phyloP scores from a whole-genome alignment of 2,888 invertebrate genomes.

The Sinotaia quadrata region DNA sequence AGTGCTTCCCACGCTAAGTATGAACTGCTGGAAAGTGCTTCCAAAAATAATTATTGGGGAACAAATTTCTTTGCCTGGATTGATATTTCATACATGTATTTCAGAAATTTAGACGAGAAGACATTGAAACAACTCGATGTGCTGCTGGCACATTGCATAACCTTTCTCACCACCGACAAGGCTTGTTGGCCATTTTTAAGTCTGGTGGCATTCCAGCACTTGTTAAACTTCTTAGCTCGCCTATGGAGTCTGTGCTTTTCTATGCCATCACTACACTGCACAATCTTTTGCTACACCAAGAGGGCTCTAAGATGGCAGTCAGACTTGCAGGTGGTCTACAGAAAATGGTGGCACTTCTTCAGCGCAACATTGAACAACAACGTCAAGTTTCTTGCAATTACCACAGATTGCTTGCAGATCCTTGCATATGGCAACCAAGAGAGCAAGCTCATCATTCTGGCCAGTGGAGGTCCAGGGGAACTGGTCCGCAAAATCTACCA shows the following conservation, averaged over 20 bases:
- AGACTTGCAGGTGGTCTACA: conserved; percentile 97
- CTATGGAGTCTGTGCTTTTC: conserved; percentile 96
- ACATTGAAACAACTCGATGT: conserved; percentile 95
- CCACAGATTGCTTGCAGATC: conserved; percentile 99
- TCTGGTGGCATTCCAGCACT: conserved; percentile 98
- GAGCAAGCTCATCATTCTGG: too few relatives aligned
- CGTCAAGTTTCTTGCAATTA: conserved; percentile 97
- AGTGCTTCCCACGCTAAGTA: conserved; percentile 46
- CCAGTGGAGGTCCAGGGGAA: too few relatives aligned
- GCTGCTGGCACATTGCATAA: conserved; percentile 98
- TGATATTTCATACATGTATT: conserved; percentile 40
- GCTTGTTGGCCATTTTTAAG: conserved; percentile 96
- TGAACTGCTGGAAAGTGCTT: conserved; percentile 36
- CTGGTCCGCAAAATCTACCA: too few relatives aligned
- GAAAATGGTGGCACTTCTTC: conserved; percentile 81
- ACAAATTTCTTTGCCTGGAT: conserved; percentile 45
- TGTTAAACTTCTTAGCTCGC: conserved; percentile 94
- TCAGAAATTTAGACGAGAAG: conserved; percentile 70
- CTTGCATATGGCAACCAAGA: conserved; percentile 98
- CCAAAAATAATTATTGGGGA: conserved; percentile 31
- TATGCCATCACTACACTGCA: conserved; percentile 99
- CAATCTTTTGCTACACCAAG: conserved; percentile 96
- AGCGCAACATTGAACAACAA: conserved; percentile 98
- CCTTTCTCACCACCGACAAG: conserved; percentile 97
- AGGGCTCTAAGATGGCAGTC: conserved; percentile 98